A percentile compares a stretch with the other conserved stretches of the same genome.
phyloP scores from a whole-genome alignment of 2,888 invertebrate genomes.

The Drosophila mayaguana region DNA sequence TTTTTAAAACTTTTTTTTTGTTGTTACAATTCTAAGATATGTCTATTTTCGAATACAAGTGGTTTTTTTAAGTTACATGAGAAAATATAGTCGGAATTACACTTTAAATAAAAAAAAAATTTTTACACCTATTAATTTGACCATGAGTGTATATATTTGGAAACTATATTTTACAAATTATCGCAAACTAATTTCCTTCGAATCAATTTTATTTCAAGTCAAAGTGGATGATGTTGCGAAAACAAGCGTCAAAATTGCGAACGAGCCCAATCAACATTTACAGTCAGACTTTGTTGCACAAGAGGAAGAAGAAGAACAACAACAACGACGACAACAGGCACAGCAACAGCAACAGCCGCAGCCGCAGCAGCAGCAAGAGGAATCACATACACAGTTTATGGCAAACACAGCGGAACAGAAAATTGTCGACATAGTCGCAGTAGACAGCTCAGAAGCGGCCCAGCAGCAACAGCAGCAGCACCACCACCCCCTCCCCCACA shows the following conservation, averaged over 20 bases:
- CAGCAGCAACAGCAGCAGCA: background rate
- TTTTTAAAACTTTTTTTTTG: too few species aligned
- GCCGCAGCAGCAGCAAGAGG: conserved; percentile 26
- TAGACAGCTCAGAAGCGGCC: background rate
- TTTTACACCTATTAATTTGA: too few species aligned
- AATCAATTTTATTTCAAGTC: conserved; percentile 19
- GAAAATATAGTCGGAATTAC: too few species aligned
- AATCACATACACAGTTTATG: conserved; percentile 32
- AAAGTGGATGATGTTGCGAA: conserved; percentile 56
- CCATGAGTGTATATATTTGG: too few species aligned
- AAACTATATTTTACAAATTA: background rate
- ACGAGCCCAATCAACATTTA: conserved; percentile 31
- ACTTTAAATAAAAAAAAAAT: too few species aligned
- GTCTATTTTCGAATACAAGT: too few species aligned
- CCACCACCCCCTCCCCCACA: background rate
- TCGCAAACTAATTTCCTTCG: background rate
- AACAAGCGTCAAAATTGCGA: conserved; percentile 26
- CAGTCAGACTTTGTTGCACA: conserved; percentile 31
- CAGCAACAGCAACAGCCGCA: conserved; percentile 11
- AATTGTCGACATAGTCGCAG: conserved; percentile 14
- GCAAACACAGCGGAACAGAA: conserved; percentile 22
- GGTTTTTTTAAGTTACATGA: too few species aligned
- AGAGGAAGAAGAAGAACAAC: conserved; percentile 13
- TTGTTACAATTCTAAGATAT: too few species aligned
- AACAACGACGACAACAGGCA: background rate